Evolutionary conservation across 2,888 invertebrate species (phyloP), one percentile per base, ranked within the genome.

Genomic region (Xylota sylvarum): DNA sequence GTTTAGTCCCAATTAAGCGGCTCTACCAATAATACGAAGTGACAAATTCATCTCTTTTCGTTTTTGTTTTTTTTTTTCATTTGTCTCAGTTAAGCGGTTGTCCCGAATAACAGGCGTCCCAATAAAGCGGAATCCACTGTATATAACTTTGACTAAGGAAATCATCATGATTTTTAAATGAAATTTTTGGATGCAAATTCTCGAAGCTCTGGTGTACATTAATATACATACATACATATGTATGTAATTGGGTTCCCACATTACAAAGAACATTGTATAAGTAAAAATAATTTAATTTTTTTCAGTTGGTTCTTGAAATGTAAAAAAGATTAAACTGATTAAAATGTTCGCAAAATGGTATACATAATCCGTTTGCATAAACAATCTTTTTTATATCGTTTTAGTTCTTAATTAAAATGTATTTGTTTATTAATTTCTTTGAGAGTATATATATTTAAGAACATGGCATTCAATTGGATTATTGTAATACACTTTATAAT

Each of bases 391-490:
- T 12, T 37, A 2, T 40, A 9, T n/a, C 10, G 12, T 40, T 40
- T n/a, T 40, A 7, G 14, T 50, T 23, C 19, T 27, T n/a, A 56
- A 56, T 2, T 9, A 7, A 56, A 17, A 17, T 4, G 4, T 6
- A n/a, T 43, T 60, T 58, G 7, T 35, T 43, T 65, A 9, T 50
- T n/a, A 17, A 37, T 14, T 65, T 32, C 17, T 17, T 27, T 35
- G 19, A 64, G 65, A 23, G 9, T 12, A 73, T 23, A 46, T 60
- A 17, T 32, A 32, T 60, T n/a, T 50, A 67, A 55, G 62, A 73
- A 69, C 78, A 83, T 84, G 78, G 79, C 60, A 77, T 70, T 69
- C 55, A 70, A 67, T 50, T 79, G 65, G 52, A 62, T 73, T 55
- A 64, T 64, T 50, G 60, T 67, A 40, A 3, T 43, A 43, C 1